Evolutionary conservation across 1,140 invertebrate genomes (phyloP), one percentile per base, ranked within the genome.

Genomic region (Saccostrea echinata): DNA sequence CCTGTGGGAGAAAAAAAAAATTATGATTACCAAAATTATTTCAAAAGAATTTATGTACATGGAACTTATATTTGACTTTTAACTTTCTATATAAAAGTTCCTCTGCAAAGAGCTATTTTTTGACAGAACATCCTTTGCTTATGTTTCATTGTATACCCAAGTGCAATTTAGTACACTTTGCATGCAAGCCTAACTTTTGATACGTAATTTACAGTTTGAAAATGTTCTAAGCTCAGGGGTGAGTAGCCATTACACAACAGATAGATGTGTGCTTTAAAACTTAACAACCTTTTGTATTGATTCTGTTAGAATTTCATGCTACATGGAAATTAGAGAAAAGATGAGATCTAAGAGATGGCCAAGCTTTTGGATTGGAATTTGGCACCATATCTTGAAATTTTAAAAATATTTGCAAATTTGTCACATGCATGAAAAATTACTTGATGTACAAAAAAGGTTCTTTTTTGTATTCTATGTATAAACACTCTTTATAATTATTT

Each of bases 181-280:
- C 68, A 76, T 76, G 68, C 68, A 76, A 30, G 30, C 27, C 68
- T 76, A 76, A 76, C 68, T 76, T 76, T 76, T 76, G 68, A 76
- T 33, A 76, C 68, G 33, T 76, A 76, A 76, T 76, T 76, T 76
- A 27, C 68, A 76, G 68, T 76, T 76, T 76, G 68, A 76, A 76
- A 76, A 76, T 76, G 68, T 76, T 76, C 68, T 76, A 76, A 27
- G 27, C 30, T 76, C 68, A 13, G 68, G 68, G 68, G 68, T 76
- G 30, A 76, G 68, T 76, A 76, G 68, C 24, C 27, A 76, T 33
- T 76, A 76, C 68, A 76, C 68, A 16, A 30, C 68, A 30, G 24
- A 76, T 76, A 76, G 68, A 76, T 11, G 68, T 76, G 68, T 76
- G 68, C 68, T 76, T 76, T 27, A 30, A 76, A 76, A 33, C 27